Evolutionary conservation across 2,888 invertebrate genomes (phyloP).

Genomic region (Scaptomyza parva): DNA sequence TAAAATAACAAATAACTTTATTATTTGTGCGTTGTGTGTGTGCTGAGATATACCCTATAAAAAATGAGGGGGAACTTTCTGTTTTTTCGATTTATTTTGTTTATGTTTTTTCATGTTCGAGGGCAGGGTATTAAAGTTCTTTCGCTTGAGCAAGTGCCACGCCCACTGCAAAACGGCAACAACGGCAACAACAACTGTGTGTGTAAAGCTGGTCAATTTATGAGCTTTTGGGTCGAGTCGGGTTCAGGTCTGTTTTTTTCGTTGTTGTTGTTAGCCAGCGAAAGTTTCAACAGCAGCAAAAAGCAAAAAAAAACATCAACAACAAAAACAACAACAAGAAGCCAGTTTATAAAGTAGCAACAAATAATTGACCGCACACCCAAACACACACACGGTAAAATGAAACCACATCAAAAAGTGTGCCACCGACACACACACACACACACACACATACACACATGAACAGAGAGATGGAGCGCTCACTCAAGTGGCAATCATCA

Average conservation of each 20-base stretch:
- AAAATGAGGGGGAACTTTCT: too few relatives aligned
- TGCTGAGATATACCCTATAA: neutral
- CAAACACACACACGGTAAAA: slow-evolving; percentile 17
- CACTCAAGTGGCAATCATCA: slow-evolving; percentile 70
- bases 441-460: neutral
- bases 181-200: neutral
- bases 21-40: too few relatives aligned
- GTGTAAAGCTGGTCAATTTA: slow-evolving; percentile 50
- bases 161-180: slow-evolving; percentile 12
- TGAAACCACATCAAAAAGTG: slow-evolving; percentile 15
- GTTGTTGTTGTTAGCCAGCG: slow-evolving; percentile 22
- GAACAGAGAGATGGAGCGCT: neutral
- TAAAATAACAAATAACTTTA: neutral
- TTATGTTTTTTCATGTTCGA: too few relatives aligned
- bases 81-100: too few relatives aligned
- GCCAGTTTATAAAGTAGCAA: slow-evolving; percentile 73
- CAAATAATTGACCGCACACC: slow-evolving; percentile 71
- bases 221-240: slow-evolving; percentile 33
- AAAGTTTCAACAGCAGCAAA: slow-evolving; percentile 3
- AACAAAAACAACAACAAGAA: slow-evolving; percentile 31
- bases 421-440: slow-evolving; percentile 7
- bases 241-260: slow-evolving; percentile 12
- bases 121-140: too few relatives aligned
- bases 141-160: slow-evolving; percentile 1
- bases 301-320: too few relatives aligned